phyloP scores from a whole-genome alignment of 2,797 vertebrate genomes.

The Coregonus sp. region DNA sequence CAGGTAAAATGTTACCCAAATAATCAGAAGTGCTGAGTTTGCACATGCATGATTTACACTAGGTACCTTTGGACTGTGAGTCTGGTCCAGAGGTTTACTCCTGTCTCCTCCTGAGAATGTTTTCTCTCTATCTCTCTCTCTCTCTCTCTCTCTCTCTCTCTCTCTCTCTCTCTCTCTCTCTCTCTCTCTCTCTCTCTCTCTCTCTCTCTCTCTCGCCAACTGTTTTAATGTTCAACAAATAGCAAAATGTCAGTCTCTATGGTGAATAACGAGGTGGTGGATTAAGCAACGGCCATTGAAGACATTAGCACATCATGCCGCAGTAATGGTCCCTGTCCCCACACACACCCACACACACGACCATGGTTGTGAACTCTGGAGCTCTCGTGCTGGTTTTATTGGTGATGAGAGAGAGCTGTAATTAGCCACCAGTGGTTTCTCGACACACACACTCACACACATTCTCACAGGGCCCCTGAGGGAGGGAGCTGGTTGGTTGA shows the following conservation, averaged over 20 bases:
- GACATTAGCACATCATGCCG: background rate
- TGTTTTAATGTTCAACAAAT: background rate
- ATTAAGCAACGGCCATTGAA: conserved; percentile 3
- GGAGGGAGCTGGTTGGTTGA: too few species aligned
- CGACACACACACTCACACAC: too few species aligned
- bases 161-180: too few species aligned
- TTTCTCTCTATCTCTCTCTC: background rate
- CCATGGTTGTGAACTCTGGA: background rate
- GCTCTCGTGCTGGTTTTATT: background rate
- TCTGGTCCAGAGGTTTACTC: background rate
- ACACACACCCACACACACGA: background rate
- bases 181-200: background rate
- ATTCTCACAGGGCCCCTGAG: too few species aligned
- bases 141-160: background rate
- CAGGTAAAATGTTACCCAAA: too few species aligned
- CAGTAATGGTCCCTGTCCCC: background rate
- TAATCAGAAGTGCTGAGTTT: background rate
- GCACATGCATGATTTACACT: background rate
- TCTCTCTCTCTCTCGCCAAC: too few species aligned
- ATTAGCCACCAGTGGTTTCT: conserved; percentile 12
- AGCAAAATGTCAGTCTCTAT: conserved; percentile 1
- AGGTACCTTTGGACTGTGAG: background rate
- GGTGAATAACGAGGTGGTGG: conserved; percentile 15
- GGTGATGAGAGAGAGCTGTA: conserved; percentile 10
- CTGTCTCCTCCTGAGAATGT: background rate